Base-by-base conservation (phyloP, 2,888 invertebrate genomes). In the Macrophya alboannulata region DNA sequence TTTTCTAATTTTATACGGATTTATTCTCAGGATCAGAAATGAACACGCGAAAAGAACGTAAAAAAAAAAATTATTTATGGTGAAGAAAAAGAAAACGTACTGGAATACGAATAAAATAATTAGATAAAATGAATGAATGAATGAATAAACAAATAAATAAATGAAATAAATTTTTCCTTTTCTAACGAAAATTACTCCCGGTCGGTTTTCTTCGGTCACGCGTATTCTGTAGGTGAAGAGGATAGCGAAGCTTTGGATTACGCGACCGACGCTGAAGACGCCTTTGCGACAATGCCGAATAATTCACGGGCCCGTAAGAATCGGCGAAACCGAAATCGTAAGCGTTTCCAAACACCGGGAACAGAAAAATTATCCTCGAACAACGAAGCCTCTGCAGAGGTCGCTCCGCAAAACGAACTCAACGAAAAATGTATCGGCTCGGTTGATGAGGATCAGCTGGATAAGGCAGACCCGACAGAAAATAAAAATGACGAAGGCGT, bases 251-350 rank as follows among this genome's bases (percentile, higher is more conserved):
- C 85, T 84, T 86, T 85, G 86, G 89, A 88, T 77, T 89, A 90
- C 90, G 86, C 87, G n/a, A 90, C 89, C 81, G 89, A 89, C 86
- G 87, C 86, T 43, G 87, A 88, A 48, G 83, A 87, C 77, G 51
- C 76, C 83, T 43, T 86, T 43, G 74, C 37, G 59, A 87, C 59
- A 76, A 92, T 92, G 92, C 92, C 92, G 51, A 90, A 91, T 85
- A 90, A 90, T 21, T 88, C 91, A 74, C 91, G 92, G 17, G 88
- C 87, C 25, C 91, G 92, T 71, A 89, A 89, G 77, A 90, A 89
- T 84, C 90, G 91, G 4, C 89, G 90, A 12, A 90, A 89, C 83
- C 91, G 91, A 48, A 91, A 91, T 72, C 84, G 85, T 3, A 85
- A 89, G 77, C 88, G 89, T 25, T 79, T 85, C 1, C 89, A 88